phyloP scores from a whole-genome alignment of 1,140 invertebrate species.

The Bombus superbus region DNA sequence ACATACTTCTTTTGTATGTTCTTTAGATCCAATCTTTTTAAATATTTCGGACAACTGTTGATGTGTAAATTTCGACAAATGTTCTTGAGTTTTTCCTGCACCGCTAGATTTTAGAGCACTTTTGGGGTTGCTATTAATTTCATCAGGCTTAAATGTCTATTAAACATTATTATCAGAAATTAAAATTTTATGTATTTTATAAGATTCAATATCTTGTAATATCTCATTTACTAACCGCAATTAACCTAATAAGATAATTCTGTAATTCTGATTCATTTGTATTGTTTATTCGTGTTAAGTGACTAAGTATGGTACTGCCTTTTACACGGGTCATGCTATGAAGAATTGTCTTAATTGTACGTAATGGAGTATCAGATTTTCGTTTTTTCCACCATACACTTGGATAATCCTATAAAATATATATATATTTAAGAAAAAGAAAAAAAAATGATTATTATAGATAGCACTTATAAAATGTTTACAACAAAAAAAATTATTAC shows the following conservation, averaged over 20 bases:
- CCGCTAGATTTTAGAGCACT: constrained; percentile 78
- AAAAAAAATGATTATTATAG: not conserved
- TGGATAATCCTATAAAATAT: constrained; percentile 88
- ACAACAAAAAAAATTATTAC: constrained; percentile 56
- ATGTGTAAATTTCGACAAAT: constrained; percentile 89
- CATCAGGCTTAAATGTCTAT: constrained; percentile 83
- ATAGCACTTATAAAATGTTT: constrained; percentile 63
- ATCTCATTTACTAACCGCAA: constrained; percentile 84
- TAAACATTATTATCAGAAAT: constrained; percentile 56
- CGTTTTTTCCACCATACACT: constrained; percentile 90
- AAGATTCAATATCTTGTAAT: not conserved
- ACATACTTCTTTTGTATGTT: constrained; percentile 90
- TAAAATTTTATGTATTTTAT: constrained; percentile 2
- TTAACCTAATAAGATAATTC: constrained; percentile 89
- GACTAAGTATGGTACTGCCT: constrained; percentile 89
- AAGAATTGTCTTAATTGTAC: constrained; percentile 96
- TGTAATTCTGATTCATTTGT: constrained; percentile 92
- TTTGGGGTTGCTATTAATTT: constrained; percentile 79
- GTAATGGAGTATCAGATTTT: constrained; percentile 89
- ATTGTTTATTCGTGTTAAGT: constrained; percentile 91
- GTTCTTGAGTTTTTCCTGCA: constrained; percentile 79
- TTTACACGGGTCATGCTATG: constrained; percentile 93
- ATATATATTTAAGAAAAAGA: constrained; percentile 22
- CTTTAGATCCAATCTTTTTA: constrained; percentile 95
- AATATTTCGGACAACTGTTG: constrained; percentile 95